Evolutionary conservation across 2,888 invertebrate species (phyloP).

Genomic region (Calephelis perditalis): DNA sequence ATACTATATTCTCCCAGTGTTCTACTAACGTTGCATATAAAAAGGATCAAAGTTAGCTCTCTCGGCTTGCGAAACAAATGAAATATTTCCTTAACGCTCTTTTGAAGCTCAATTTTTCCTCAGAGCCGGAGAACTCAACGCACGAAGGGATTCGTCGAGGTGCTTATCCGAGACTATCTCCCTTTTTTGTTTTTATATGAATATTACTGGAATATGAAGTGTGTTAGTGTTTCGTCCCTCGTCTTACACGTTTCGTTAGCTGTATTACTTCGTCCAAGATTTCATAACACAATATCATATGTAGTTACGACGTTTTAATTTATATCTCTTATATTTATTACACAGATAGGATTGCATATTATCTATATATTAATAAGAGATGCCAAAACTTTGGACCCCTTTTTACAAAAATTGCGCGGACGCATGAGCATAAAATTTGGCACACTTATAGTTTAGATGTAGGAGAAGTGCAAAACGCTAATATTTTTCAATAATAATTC

Average conservation of each 20-base stretch:
- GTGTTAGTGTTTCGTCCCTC: constrained; percentile 23
- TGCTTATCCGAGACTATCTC: constrained; percentile 45
- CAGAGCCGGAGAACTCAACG: constrained; percentile 43
- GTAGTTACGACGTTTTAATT: neutral
- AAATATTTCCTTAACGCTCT: constrained; percentile 57
- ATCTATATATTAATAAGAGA: no score
- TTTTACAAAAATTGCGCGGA: no score
- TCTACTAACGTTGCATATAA: constrained; percentile 55
- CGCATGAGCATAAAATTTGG: no score
- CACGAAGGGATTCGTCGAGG: constrained; percentile 44
- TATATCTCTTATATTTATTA: no score
- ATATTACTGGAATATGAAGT: constrained; percentile 37
- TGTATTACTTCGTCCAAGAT: constrained; percentile 11
- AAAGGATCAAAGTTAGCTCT: constrained; percentile 57
- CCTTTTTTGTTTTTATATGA: constrained; percentile 41
- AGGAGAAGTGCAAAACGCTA: no score
- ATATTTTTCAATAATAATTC: no score
- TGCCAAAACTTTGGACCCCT: no score
- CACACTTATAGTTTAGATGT: no score
- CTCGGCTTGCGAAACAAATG: constrained; percentile 53
- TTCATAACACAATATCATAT: neutral
- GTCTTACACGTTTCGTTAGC: constrained; percentile 17
- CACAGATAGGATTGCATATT: no score
- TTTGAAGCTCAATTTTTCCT: constrained; percentile 41
- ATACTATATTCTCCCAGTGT: constrained; percentile 47